Conservation (phyloP, 2,113 vertebrate species). For the Theristicus caerulescens region DNA sequence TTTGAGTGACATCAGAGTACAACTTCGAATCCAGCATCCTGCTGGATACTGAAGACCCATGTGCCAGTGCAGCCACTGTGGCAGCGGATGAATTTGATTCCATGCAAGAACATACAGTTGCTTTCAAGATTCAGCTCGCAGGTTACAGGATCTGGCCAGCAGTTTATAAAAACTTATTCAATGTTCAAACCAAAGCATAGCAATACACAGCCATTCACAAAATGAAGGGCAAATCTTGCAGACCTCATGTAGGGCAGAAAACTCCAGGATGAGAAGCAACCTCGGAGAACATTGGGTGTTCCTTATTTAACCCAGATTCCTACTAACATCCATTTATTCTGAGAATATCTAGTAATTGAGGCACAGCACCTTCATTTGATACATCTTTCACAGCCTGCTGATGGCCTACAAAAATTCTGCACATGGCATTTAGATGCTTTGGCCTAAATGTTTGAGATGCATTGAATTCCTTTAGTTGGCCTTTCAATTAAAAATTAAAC, state of each 20-base stretch:
- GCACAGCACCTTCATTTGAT: neutral
- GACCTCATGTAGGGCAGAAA: neutral
- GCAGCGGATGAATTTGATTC: neutral
- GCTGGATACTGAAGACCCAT: neutral
- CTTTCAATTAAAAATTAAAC: neutral
- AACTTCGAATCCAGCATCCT: neutral
- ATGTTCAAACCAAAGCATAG: neutral
- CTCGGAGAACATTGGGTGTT: fast-evolving
- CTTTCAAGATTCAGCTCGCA: neutral
- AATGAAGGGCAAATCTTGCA: neutral
- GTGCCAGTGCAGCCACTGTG: neutral
- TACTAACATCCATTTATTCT: neutral
- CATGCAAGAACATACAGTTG: neutral
- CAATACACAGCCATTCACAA: neutral
- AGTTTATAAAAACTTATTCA: neutral
- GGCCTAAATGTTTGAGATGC: neutral
- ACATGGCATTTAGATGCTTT: neutral
- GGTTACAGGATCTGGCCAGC: neutral
- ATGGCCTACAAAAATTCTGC: neutral
- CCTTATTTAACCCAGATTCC: neutral
- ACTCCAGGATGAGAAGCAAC: neutral
- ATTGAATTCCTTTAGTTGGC: neutral
- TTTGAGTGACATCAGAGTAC: neutral
- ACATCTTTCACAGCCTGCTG: neutral
- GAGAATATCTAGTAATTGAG: neutral